Base-by-base conservation (phyloP, 2,797 vertebrate species). In the Danio choprae region DNA sequence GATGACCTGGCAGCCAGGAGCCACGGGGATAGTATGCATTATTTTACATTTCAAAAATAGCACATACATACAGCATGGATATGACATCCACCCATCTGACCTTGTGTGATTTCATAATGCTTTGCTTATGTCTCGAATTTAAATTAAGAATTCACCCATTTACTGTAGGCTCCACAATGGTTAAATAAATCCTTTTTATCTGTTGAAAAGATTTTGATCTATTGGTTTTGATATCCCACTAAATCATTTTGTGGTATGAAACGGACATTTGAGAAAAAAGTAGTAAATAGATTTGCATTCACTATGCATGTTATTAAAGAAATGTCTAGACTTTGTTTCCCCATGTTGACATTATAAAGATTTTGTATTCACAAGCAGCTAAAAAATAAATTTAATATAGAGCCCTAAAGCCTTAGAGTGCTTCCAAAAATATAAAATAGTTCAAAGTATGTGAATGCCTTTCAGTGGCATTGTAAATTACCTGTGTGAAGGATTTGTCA, bases 1-100 rank as follows among this genome's bases (percentile, higher is more conserved):
- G 72, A 95, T 95, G 20, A 97, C 95, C 96, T 97, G 60, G 15
- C 7, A 22, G 86, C 10, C 38, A 76, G 10, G 7, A 12, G 15
- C 8, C 43, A 44, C 70, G 44, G 60, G 10, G 2, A 3, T 7
- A 7, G 41, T 68, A 22, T 36, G 22, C 71, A 60, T 56, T 43
- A 9, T 44, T 44, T 36, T 55, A 55, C 12, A 43, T 18, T 65
- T 62, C 11, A 51, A 74, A 29, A 38, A 48, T 18, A 2, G 10
- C 29, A 73, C 41, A 56, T 13, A 36, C 7, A 44, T 43, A 46
- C 22, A 11, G 11, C 58, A 40, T 43, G n/a, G 41, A 59, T n/a
- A 18, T n/a, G 4, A 71, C 40, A 74, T 58, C 22, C 9, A 11
- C 46, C 18, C 5, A n/a, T 29, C 12, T 48, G 3, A 43, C 18